phyloP scores from a whole-genome alignment of 1,140 invertebrate genomes.

The Drosophila ironensis region DNA sequence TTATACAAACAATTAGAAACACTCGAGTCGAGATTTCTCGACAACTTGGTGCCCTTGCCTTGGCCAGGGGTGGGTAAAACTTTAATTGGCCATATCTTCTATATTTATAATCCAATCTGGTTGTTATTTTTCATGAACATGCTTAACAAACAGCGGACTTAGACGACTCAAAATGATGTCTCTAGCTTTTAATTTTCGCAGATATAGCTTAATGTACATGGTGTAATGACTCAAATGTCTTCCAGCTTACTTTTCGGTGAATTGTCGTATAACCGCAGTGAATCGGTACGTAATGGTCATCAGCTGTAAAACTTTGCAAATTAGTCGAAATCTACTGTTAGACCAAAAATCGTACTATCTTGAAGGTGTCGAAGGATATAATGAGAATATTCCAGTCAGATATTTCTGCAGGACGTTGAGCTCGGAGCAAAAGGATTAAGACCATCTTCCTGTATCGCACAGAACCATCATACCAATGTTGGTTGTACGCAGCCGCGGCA shows the following conservation, averaged over 20 bases:
- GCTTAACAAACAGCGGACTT: too few species aligned
- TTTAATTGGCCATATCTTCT: too few species aligned
- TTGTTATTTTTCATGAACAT: too few species aligned
- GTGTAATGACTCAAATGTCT: too few species aligned
- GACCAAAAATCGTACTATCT: slow-evolving; percentile 17
- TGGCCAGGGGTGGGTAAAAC: too few species aligned
- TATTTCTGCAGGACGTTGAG: slow-evolving; percentile 25
- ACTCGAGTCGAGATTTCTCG: too few species aligned
- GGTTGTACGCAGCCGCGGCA: slow-evolving; percentile 28
- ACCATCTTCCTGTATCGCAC: slow-evolving; percentile 28
- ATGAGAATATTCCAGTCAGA: slow-evolving; percentile 31
- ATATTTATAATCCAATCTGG: too few species aligned
- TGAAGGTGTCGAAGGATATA: slow-evolving; percentile 48
- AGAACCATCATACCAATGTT: slow-evolving; percentile 47
- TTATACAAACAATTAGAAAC: too few species aligned
- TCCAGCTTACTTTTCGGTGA: slow-evolving; percentile 6
- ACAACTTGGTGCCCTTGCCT: too few species aligned
- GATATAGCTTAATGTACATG: too few species aligned
- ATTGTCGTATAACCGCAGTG: slow-evolving; percentile 28
- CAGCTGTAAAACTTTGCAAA: slow-evolving; percentile 9
- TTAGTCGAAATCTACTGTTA: neutral
- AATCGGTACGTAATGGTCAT: slow-evolving; percentile 42
- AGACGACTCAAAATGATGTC: too few species aligned
- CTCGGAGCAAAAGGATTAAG: slow-evolving; percentile 30
- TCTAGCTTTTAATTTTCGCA: too few species aligned